These are phyloP conservation scores for Limnodromus scolopaceus DNA, from an alignment of 2,797 vertebrate genomes.

Conservation along the genomic window DNA sequence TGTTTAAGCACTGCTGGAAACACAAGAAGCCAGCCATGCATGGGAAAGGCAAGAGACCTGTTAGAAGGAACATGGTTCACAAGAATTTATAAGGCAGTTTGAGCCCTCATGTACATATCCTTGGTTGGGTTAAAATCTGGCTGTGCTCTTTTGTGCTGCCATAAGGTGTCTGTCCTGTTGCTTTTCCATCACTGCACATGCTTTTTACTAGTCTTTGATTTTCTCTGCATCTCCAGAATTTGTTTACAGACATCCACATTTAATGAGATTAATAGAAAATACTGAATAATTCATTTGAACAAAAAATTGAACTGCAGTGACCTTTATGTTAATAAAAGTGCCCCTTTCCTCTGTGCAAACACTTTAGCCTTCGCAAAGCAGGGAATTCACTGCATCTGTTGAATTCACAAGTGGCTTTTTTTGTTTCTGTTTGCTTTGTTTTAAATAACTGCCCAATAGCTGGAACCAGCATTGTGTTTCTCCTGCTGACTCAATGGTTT, in stretches of 20 bases:
- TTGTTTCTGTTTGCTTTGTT: constrained; percentile 58
- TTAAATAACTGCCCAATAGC: constrained; percentile 63
- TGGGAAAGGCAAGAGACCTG: not conserved
- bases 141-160: not conserved
- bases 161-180: not conserved
- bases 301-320: constrained; percentile 34
- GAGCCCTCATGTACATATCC: not conserved
- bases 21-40: not conserved
- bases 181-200: not conserved
- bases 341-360: constrained; percentile 45
- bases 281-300: constrained; percentile 44
- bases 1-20: not conserved
- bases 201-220: not conserved
- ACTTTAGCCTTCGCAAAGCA: constrained; percentile 31
- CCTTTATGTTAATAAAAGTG: constrained; percentile 49
- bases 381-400: constrained; percentile 57
- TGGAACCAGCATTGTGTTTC: constrained; percentile 42
- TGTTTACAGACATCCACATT: constrained; percentile 15
- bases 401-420: constrained; percentile 41
- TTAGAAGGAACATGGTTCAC: not conserved
- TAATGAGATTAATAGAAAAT: constrained; percentile 34
- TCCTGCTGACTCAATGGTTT: constrained; percentile 67
- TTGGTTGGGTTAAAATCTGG: not conserved
- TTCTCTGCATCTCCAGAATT: not conserved
- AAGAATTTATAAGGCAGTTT: not conserved